These are phyloP conservation scores for Thalassophryne amazonica DNA, from an alignment of 2,797 vertebrate species.

Conservation along the genomic window DNA sequence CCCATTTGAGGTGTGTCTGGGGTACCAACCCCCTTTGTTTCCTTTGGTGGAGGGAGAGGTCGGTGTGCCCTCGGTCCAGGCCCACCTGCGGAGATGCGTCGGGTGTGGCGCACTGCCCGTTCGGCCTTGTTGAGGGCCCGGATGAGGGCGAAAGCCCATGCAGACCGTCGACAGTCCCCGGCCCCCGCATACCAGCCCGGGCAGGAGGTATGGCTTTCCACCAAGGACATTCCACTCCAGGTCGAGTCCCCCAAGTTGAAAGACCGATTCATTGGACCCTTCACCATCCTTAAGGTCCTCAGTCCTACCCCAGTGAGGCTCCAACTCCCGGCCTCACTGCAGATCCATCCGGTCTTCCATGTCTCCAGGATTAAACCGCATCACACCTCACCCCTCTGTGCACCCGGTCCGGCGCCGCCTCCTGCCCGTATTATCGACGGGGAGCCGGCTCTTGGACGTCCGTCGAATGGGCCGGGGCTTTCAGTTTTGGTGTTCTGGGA, in stretches of 20 bases:
- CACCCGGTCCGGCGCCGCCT: not conserved
- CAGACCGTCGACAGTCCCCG: no score
- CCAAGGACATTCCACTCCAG: not conserved
- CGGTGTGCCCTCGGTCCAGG: not conserved
- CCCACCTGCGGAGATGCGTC: not conserved
- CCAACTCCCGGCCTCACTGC: not conserved
- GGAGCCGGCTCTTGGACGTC: not conserved
- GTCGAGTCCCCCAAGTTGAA: not conserved
- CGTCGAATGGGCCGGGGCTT: not conserved
- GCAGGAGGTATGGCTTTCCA: not conserved
- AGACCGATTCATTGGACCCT: no score
- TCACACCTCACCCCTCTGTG: not conserved
- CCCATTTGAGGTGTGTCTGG: no score
- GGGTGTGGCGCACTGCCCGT: not conserved
- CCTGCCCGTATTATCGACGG: not conserved
- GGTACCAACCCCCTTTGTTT: no score
- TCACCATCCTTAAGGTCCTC: no score
- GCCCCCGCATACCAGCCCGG: not conserved
- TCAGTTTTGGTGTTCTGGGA: conserved; percentile 1
- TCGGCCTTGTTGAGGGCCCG: not conserved
- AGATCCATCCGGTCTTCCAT: not conserved
- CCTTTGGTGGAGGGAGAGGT: not conserved
- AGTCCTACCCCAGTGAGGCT: no score
- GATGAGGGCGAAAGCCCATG: no score
- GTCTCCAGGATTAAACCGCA: not conserved